These are phyloP conservation scores for Dryoscopus gambensis DNA, from an alignment of 2,113 vertebrate species.

Conservation along the genomic window DNA sequence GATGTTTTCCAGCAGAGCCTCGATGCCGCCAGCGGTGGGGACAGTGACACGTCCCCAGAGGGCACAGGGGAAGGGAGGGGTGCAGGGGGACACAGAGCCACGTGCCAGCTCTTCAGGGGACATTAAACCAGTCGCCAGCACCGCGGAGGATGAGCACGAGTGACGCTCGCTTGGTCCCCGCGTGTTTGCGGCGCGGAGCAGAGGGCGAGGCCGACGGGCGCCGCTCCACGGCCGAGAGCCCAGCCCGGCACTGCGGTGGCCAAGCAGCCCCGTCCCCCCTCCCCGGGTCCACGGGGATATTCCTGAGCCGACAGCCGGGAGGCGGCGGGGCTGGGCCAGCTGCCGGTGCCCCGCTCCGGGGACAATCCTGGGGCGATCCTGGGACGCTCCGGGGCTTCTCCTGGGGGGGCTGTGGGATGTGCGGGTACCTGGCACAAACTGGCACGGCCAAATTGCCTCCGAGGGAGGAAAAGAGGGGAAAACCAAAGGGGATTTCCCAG, in stretches of 20 bases:
- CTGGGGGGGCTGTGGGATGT: background rate
- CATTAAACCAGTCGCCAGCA: background rate
- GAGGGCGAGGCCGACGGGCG: conserved; percentile 27
- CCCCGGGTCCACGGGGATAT: background rate
- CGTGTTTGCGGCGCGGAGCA: conserved; percentile 60
- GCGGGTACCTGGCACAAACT: background rate
- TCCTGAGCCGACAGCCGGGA: background rate
- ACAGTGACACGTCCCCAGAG: fast-evolving
- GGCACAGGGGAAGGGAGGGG: background rate
- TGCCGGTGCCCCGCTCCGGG: background rate
- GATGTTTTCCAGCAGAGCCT: background rate
- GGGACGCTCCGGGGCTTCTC: background rate
- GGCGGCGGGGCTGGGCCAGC: background rate
- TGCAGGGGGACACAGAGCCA: background rate
- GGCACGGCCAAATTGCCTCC: background rate
- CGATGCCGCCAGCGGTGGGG: fast-evolving
- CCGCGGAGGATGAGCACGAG: conserved; percentile 29
- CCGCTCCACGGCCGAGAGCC: background rate
- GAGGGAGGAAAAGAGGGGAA: background rate
- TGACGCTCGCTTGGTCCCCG: conserved; percentile 66
- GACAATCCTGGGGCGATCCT: background rate
- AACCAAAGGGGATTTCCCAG: background rate
- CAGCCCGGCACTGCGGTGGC: background rate
- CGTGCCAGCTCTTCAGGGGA: background rate
- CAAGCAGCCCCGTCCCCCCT: background rate